A percentile compares a stretch with the other conserved stretches of the same genome.
These are phyloP conservation scores for Dioctria linearis DNA, from an alignment of 2,888 invertebrate species.

Conservation along the genomic window DNA sequence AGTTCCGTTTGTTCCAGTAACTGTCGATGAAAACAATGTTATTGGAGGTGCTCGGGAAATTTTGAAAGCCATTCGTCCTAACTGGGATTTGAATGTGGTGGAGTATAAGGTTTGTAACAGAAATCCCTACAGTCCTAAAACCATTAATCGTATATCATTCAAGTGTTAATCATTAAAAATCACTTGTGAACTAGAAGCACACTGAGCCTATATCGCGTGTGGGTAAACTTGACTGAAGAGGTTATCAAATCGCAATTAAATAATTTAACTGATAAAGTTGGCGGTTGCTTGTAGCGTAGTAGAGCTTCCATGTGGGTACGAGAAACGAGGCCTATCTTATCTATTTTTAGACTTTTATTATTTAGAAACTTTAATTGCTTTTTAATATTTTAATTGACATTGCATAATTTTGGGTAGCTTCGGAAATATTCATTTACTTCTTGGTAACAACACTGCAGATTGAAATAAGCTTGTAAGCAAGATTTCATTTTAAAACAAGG, in stretches of 20 bases:
- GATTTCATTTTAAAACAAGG: no score
- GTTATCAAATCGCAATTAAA: background rate
- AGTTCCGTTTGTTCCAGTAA: conserved; percentile 72
- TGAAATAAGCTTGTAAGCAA: no score
- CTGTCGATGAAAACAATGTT: conserved; percentile 79
- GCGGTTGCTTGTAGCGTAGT: background rate
- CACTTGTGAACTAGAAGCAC: background rate
- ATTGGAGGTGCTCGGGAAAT: conserved; percentile 79
- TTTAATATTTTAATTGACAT: no score
- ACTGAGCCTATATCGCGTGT: background rate
- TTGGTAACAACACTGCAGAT: no score
- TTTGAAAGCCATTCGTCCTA: conserved; percentile 78
- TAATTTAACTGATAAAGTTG: background rate
- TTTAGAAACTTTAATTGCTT: no score
- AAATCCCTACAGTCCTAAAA: background rate
- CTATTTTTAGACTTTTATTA: no score
- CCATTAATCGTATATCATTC: no score
- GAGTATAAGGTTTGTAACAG: conserved; percentile 78
- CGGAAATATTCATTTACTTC: no score
- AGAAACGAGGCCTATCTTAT: no score
- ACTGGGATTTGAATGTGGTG: conserved; percentile 78
- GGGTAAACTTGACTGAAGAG: background rate
- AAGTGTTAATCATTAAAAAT: background rate
- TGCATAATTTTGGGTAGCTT: no score
- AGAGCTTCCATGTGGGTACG: background rate